Percentiles rank a stretch among this genome's conserved stretches.
Evolutionary conservation across 2,797 vertebrate species (phyloP).

Genomic region (Myotis planiceps): DNA sequence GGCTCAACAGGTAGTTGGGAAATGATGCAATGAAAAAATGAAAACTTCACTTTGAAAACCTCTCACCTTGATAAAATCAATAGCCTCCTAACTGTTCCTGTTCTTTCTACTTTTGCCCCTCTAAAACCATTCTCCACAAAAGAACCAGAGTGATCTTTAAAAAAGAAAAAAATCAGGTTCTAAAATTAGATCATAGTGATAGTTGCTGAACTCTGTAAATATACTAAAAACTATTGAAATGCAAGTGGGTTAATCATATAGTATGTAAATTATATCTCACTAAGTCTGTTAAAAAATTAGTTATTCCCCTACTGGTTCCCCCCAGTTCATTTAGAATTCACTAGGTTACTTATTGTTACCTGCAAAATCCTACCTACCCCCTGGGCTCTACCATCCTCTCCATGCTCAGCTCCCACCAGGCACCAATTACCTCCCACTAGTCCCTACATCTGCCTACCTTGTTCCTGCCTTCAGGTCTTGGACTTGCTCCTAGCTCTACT

Average conservation of each 20-base stretch:
- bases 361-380: not conserved
- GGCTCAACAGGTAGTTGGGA: not conserved
- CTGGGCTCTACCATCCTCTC: not conserved
- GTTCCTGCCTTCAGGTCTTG: not conserved
- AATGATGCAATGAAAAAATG: not conserved
- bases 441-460: not conserved
- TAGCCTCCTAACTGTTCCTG: not conserved
- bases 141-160: not conserved
- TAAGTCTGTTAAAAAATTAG: not conserved
- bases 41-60: not conserved
- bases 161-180: slow-evolving; percentile 5
- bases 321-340: not conserved
- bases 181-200: not conserved
- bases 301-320: not conserved
- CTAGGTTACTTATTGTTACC: not conserved
- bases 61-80: not conserved
- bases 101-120: not conserved
- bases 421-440: not conserved
- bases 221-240: not conserved
- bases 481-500: not conserved
- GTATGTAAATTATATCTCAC: not conserved
- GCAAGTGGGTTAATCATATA: not conserved
- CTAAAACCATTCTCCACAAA: not conserved
- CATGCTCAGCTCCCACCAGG: not conserved
- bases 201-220: not conserved